A percentile compares a stretch with the other conserved stretches of the same genome.
Evolutionary conservation across 2,888 invertebrate genomes (phyloP).

Genomic region (Eristalis tenax): DNA sequence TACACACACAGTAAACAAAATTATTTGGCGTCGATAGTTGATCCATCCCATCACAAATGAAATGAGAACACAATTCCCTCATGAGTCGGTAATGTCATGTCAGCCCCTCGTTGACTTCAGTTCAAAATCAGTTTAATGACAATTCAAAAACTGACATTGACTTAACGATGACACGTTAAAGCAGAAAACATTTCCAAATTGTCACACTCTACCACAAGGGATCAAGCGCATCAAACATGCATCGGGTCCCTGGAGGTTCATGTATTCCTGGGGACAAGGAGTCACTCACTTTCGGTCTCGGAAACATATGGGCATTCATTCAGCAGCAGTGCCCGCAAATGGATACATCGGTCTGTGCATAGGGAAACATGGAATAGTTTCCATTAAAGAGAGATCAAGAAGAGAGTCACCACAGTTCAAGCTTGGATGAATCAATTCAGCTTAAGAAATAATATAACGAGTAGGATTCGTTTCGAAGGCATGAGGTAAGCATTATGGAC

Average conservation of each 20-base stretch:
- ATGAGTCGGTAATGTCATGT: not conserved
- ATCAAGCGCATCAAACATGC: not conserved
- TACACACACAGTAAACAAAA: no score
- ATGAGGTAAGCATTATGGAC: no score
- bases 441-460: no score
- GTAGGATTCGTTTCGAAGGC: no score
- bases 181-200: not conserved
- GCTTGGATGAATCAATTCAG: no score
- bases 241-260: not conserved
- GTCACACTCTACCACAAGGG: not conserved
- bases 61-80: not conserved
- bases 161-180: not conserved
- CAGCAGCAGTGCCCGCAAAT: not conserved
- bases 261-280: not conserved
- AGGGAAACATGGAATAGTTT: not conserved
- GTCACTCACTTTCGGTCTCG: not conserved
- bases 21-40: no score
- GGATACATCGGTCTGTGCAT: not conserved
- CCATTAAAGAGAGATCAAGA: no score
- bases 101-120: not conserved
- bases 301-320: not conserved
- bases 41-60: not conserved
- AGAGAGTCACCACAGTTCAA: no score
- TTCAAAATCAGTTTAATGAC: not conserved
- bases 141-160: not conserved